Percentiles rank a stretch among this genome's conserved stretches.
Conservation (phyloP, 2,888 invertebrate species). For the Erebia epiphron region DNA sequence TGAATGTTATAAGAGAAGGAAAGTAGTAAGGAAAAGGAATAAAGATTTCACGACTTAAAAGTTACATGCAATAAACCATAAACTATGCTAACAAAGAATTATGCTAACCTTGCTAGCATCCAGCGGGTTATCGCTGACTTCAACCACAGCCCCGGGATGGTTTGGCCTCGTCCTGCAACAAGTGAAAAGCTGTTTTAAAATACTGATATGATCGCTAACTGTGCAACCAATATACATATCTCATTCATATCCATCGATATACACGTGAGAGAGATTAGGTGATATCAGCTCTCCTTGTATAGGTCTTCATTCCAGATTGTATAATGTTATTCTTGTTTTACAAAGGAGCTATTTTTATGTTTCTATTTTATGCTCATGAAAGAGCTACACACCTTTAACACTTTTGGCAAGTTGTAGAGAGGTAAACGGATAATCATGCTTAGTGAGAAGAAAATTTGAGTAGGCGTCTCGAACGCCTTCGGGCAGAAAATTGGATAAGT, state of each 20-base stretch:
- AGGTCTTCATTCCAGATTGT: neutral
- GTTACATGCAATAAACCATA: too few relatives aligned
- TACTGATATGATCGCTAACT: neutral
- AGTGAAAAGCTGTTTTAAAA: neutral
- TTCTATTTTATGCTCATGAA: too few relatives aligned
- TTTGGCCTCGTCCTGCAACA: slow-evolving; percentile 93
- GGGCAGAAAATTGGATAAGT: slow-evolving; percentile 14
- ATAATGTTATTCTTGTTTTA: too few relatives aligned
- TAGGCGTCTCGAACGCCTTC: slow-evolving; percentile 1
- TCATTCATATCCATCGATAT: neutral
- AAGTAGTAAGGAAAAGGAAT: too few relatives aligned
- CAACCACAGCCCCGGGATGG: slow-evolving; percentile 98
- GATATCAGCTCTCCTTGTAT: neutral
- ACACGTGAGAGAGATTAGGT: neutral
- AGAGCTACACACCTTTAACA: neutral
- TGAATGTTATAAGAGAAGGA: too few relatives aligned
- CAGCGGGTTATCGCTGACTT: slow-evolving; percentile 97
- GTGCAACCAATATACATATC: too few relatives aligned
- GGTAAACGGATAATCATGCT: slow-evolving; percentile 9
- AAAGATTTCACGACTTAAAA: too few relatives aligned
- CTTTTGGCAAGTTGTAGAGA: neutral
- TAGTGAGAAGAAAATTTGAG: slow-evolving; percentile 8
- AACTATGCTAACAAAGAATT: slow-evolving; percentile 13
- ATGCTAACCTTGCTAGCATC: slow-evolving; percentile 95
- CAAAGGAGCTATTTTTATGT: too few relatives aligned